These are phyloP conservation scores for Toxotes jaculatrix DNA, from an alignment of 2,113 vertebrate genomes.

Conservation along the genomic window DNA sequence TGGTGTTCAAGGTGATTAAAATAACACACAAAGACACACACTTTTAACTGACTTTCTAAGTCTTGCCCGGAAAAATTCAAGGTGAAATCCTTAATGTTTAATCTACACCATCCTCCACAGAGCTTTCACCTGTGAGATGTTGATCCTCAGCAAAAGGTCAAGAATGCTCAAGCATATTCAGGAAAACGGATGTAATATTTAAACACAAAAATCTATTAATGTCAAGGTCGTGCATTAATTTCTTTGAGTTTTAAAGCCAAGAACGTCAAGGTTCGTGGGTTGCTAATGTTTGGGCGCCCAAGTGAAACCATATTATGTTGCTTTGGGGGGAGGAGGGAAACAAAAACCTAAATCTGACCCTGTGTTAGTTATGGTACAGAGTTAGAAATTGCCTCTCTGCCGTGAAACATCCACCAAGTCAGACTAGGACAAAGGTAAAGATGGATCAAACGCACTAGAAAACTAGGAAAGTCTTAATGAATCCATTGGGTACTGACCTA, in stretches of 20 bases:
- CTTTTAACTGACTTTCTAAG: not conserved
- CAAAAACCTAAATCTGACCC: conserved; percentile 7
- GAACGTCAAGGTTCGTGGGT: not conserved
- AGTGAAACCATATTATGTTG: conserved; percentile 7
- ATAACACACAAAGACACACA: not conserved
- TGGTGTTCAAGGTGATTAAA: too few species aligned
- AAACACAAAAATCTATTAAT: not conserved
- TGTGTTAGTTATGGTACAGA: not conserved
- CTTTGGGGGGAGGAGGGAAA: not conserved
- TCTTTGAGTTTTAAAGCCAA: not conserved
- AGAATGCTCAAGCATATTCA: not conserved
- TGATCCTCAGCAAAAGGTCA: conserved; percentile 3
- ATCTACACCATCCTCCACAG: not conserved
- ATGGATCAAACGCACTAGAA: conserved; percentile 34
- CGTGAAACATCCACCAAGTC: conserved; percentile 29
- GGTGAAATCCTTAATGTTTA: conserved; percentile 24
- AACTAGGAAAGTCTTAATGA: conserved; percentile 63
- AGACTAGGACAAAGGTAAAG: conserved; percentile 50
- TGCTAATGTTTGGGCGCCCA: not conserved
- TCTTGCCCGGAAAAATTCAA: conserved; percentile 10
- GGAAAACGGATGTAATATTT: conserved; percentile 17
- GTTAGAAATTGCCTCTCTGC: conserved; percentile 27
- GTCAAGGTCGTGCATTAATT: conserved; percentile 12
- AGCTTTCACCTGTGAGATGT: not conserved
- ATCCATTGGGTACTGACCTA: conserved; percentile 49